Percentiles rank a stretch among this genome's conserved stretches.
phyloP scores from a whole-genome alignment of 2,888 invertebrate genomes.

The Priapulus caudatus region DNA sequence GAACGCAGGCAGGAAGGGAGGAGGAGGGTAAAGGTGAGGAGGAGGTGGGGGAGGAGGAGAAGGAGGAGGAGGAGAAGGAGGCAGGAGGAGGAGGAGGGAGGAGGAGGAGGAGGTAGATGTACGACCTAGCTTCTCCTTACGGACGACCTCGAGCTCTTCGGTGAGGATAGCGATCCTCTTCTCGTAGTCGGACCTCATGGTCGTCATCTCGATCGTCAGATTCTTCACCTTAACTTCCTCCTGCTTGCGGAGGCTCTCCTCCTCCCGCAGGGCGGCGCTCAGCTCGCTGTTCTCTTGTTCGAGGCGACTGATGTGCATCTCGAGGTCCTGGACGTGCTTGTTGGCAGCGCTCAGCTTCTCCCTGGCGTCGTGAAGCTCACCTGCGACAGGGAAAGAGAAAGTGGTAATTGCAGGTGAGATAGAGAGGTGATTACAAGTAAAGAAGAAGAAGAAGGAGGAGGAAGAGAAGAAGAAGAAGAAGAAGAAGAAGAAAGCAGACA shows the following conservation, averaged over 20 bases:
- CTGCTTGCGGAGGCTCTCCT: constrained; percentile 90
- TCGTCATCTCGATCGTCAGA: constrained; percentile 78
- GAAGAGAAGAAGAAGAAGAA: no score
- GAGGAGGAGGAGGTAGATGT: neutral
- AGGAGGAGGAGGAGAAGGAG: no score
- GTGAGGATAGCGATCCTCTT: constrained; percentile 94
- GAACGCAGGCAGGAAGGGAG: no score
- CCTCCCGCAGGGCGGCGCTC: constrained; percentile 93
- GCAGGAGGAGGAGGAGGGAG: no score
- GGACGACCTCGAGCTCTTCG: constrained; percentile 93
- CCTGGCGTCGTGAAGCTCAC: constrained; percentile 91
- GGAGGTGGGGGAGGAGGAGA: no score
- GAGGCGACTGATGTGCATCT: constrained; percentile 88
- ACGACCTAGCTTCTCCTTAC: no score
- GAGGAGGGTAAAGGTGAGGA: no score
- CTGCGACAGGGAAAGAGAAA: constrained; percentile 49
- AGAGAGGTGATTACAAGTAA: no score
- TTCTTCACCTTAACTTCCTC: constrained; percentile 92
- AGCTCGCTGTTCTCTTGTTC: constrained; percentile 99
- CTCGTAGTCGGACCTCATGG: constrained; percentile 92
- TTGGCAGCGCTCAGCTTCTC: constrained; percentile 83
- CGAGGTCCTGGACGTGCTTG: constrained; percentile 92
- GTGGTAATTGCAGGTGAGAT: no score
- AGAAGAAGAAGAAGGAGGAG: no score
- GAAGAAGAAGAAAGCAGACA: no score